These are phyloP conservation scores for Stenichneumon culpator DNA, from an alignment of 2,888 invertebrate species.

Conservation along the genomic window DNA sequence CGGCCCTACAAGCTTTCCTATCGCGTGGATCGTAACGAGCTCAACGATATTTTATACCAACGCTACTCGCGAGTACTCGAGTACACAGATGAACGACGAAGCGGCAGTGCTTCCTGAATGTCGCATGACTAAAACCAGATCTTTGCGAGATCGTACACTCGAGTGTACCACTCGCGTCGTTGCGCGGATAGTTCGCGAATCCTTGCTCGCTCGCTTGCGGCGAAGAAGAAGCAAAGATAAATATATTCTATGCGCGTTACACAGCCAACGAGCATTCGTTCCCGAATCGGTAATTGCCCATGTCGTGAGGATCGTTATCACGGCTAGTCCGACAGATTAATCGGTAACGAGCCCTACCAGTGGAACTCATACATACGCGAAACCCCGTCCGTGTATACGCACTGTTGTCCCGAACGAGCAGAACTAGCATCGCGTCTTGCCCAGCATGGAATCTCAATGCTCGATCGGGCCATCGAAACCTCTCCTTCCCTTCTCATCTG, in stretches of 20 bases:
- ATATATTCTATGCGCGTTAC: constrained; percentile 11
- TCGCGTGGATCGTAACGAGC: constrained; percentile 8
- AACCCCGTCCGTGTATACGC: neutral
- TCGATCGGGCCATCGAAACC: constrained; percentile 46
- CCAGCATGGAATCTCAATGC: constrained; percentile 55
- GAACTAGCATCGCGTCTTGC: constrained; percentile 12
- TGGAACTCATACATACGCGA: constrained; percentile 8
- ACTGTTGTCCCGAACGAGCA: constrained; percentile 22
- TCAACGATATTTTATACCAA: constrained; percentile 35
- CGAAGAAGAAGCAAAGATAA: constrained; percentile 4
- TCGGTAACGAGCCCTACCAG: constrained; percentile 43
- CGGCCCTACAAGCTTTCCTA: constrained; percentile 8
- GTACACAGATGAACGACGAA: constrained; percentile 31
- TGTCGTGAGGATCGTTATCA: constrained; percentile 58
- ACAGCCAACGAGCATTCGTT: neutral
- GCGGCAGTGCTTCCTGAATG: constrained; percentile 39
- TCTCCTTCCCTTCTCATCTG: constrained; percentile 18
- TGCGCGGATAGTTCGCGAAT: neutral
- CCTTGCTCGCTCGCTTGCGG: neutral
- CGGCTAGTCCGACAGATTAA: constrained; percentile 30
- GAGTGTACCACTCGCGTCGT: neutral
- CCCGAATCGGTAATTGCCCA: constrained; percentile 53
- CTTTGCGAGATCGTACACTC: constrained; percentile 4
- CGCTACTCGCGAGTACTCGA: neutral
- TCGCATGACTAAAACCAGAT: constrained; percentile 15